phyloP scores from a whole-genome alignment of 2,888 invertebrate genomes.

The Dryocosmus kuriphilus region DNA sequence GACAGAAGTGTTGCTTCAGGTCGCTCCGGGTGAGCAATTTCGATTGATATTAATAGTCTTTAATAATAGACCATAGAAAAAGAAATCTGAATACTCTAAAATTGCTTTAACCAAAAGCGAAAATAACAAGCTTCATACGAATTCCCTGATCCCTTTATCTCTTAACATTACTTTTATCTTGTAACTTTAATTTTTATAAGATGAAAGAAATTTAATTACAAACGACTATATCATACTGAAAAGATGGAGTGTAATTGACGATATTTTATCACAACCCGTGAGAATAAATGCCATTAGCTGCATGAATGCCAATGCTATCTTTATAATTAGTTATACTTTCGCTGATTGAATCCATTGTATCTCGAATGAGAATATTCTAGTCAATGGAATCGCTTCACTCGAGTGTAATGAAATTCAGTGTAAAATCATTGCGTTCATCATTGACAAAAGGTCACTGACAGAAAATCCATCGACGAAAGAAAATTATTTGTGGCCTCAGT shows the following conservation, averaged over 20 bases:
- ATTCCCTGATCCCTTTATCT: neutral
- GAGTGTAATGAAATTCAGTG: neutral
- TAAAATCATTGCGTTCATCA: slow-evolving; percentile 2
- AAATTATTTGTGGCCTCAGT: slow-evolving; percentile 4
- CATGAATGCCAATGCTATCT: slow-evolving; percentile 25
- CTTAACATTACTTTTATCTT: slow-evolving; percentile 10
- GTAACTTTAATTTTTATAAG: slow-evolving; percentile 14
- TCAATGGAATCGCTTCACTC: slow-evolving; percentile 32
- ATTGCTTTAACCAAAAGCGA: neutral
- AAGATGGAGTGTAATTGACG: slow-evolving; percentile 3
- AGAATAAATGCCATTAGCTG: slow-evolving; percentile 11
- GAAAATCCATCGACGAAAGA: slow-evolving; percentile 16
- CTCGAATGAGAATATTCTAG: slow-evolving; percentile 14
- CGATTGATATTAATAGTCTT: slow-evolving; percentile 21
- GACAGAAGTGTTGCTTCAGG: slow-evolving; percentile 5
- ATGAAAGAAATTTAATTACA: slow-evolving; percentile 6
- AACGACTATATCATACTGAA: slow-evolving; percentile 9
- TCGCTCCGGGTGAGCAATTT: slow-evolving; percentile 17
- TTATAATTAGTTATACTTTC: slow-evolving; percentile 8
- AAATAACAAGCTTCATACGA: neutral
- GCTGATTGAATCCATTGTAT: slow-evolving; percentile 34
- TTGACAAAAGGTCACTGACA: slow-evolving; percentile 21
- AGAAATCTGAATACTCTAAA: neutral
- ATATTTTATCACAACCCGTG: slow-evolving; percentile 22
- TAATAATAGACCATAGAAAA: neutral